Conservation (phyloP, 2,113 vertebrate species). For the Eupsittula cactorum region DNA sequence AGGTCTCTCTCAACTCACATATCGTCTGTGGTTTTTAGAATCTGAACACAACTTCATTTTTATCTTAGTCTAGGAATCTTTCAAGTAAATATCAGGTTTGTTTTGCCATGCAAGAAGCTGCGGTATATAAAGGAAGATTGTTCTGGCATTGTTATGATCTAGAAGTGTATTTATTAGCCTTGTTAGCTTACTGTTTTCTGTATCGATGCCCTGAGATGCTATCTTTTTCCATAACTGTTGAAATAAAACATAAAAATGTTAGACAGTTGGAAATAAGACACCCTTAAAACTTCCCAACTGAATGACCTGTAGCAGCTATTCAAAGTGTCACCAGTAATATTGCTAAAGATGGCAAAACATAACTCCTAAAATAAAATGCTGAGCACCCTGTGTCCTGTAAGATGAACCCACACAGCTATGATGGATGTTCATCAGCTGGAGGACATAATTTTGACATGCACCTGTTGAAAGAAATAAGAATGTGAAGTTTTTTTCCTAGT, state of each 20-base stretch:
- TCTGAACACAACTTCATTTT: not conserved
- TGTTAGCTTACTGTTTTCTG: not conserved
- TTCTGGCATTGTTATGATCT: not conserved
- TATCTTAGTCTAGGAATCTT: not conserved
- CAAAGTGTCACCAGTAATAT: not conserved
- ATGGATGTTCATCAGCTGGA: not conserved
- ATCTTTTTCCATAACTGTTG: not conserved
- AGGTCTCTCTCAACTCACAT: not conserved
- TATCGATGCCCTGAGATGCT: not conserved
- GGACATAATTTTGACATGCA: not conserved
- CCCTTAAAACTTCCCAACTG: not conserved
- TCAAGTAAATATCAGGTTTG: not conserved
- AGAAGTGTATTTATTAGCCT: not conserved
- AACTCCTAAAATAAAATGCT: not conserved
- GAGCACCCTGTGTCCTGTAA: not conserved
- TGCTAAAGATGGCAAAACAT: not conserved
- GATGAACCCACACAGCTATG: not conserved
- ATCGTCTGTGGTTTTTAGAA: not conserved
- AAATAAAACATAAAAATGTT: not conserved
- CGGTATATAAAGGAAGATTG: not conserved
- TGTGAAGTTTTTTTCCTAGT: not conserved
- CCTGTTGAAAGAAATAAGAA: not conserved
- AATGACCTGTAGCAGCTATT: not conserved
- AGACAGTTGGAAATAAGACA: not conserved
- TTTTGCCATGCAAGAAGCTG: not conserved